phyloP scores from a whole-genome alignment of 2,113 vertebrate genomes.

The Henicopernis longicauda region DNA sequence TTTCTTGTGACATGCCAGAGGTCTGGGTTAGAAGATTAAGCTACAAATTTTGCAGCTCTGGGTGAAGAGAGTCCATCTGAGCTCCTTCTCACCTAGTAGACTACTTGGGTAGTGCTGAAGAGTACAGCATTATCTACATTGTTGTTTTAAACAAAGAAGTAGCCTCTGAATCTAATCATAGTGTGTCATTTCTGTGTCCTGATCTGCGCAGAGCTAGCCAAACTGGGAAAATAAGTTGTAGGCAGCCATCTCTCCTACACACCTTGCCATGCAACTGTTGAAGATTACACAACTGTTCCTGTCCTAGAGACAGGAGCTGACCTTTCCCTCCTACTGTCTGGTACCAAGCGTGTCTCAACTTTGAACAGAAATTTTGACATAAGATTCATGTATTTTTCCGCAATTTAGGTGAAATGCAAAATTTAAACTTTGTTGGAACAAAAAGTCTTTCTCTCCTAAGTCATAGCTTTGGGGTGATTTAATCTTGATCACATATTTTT shows the following conservation, averaged over 20 bases:
- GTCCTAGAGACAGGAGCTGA: background rate
- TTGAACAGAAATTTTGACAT: background rate
- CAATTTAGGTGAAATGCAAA: background rate
- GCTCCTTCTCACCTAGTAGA: background rate
- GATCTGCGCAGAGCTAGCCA: background rate
- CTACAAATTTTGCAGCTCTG: background rate
- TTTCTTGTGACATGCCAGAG: background rate
- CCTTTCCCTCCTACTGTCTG: constrained; percentile 40
- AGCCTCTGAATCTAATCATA: background rate
- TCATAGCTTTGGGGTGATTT: background rate
- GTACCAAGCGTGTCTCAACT: constrained; percentile 18
- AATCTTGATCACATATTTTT: background rate
- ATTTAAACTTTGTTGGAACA: background rate
- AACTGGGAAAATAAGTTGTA: background rate
- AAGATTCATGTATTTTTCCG: background rate
- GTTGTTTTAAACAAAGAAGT: background rate
- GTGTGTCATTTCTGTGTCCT: background rate
- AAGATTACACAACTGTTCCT: constrained; percentile 26
- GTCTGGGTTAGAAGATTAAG: background rate
- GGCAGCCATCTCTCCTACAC: background rate
- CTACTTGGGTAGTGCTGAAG: background rate
- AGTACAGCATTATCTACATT: background rate
- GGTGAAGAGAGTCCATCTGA: background rate
- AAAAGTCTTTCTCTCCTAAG: background rate
- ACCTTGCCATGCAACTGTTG: background rate